Evolutionary conservation across 2,888 invertebrate species (phyloP), one percentile per base, ranked within the genome.

Genomic region (Balanococcus diminutus): DNA sequence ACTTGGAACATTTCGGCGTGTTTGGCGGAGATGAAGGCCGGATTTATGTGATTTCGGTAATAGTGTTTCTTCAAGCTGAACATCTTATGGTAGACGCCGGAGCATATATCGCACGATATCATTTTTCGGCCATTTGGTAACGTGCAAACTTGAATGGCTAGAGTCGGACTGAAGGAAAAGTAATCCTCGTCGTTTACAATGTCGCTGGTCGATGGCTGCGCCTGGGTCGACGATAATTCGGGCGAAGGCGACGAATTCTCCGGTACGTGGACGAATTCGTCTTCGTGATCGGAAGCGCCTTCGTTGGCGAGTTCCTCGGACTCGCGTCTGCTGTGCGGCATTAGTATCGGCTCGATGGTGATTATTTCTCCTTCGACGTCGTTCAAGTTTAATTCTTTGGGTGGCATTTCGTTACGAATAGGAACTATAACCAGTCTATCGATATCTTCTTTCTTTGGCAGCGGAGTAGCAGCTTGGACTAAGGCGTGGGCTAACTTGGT

Each of bases 1-100:
- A 56, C 9, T 28, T 32, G n/a, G 56, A 83, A 83, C 56, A 56
- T 83, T 3, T 39, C 42, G n/a, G 79, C 46, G 46, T 84, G 72
- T 31, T 75, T 39, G 19, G 19, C 39, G 16, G 82, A 56, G 9
- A 86, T 61, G 56, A 39, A 56, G 3, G 22, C 14, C 31, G 72
- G 86, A 88, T 91, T 91, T 51, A 92, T 89, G 88, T 92, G 92
- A 87, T 89, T 90, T 31, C 91, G 89, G 42, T 91, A 88, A 87
- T 91, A 91, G 88, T 92, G 92, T 46, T 91, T 89, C 87, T 92
- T 91, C 11, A 92, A 89, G 87, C 91, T 91, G 87, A 91, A 91
- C 31, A 90, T 90, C 87, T 91, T 90, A 72, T 90, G 89, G 88
- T 91, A 92, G 2, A 90, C 89, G 1, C 90, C 90, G 1, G 89